Percentiles rank a stretch among this genome's conserved stretches.
Conservation (phyloP, 2,113 vertebrate species). For the Perca schrenkii region DNA sequence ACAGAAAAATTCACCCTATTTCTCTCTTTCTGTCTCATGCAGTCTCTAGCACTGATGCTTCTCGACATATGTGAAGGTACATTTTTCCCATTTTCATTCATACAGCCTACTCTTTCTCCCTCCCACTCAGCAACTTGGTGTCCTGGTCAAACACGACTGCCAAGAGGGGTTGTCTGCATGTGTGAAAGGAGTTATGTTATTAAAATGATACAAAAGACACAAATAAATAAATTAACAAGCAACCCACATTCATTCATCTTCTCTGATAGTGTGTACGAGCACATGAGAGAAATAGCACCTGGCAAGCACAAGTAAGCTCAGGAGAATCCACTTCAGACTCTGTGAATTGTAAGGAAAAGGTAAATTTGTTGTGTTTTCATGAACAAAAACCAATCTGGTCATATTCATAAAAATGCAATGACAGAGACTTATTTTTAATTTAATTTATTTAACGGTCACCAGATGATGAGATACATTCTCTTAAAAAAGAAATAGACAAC, state of each 20-base stretch:
- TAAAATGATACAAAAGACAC: not conserved
- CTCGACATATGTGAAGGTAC: conserved; percentile 35
- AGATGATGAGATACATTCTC: conserved; percentile 89
- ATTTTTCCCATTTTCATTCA: conserved; percentile 29
- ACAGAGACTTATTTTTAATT: conserved; percentile 68
- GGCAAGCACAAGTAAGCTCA: not conserved
- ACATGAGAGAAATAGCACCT: not conserved
- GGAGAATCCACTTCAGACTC: conserved; percentile 1
- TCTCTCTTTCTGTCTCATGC: conserved; percentile 33
- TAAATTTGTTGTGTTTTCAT: conserved; percentile 30
- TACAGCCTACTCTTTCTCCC: conserved; percentile 34
- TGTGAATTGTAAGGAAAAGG: conserved; percentile 28
- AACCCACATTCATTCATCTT: not conserved
- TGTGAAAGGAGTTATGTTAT: conserved; percentile 34
- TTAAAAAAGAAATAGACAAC: conserved; percentile 88
- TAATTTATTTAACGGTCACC: conserved; percentile 89
- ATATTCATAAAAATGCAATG: conserved; percentile 23
- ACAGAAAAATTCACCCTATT: not conserved
- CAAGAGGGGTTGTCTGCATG: conserved; percentile 31
- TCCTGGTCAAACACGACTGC: conserved; percentile 38
- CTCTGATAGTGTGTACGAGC: not conserved
- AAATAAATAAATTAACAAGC: conserved; percentile 2
- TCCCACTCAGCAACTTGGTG: conserved; percentile 39
- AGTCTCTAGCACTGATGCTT: conserved; percentile 46
- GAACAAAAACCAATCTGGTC: not conserved